phyloP scores from a whole-genome alignment of 2,797 vertebrate genomes.

The Rhincodon typus region DNA sequence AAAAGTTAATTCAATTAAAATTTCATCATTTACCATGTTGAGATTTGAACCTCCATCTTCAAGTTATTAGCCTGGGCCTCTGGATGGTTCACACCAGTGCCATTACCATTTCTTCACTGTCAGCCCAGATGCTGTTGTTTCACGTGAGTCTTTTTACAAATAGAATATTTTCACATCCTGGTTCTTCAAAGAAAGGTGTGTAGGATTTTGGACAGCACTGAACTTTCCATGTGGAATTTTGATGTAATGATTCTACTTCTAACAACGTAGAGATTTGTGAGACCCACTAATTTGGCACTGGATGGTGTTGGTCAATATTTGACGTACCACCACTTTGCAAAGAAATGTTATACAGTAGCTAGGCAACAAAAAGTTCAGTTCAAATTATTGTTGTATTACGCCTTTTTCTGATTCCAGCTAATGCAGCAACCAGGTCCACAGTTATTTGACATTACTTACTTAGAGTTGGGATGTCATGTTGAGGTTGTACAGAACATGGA shows the following conservation, averaged over 20 bases:
- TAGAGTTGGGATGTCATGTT: too few species aligned
- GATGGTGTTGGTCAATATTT: background rate
- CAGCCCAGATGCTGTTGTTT: background rate
- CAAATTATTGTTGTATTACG: too few species aligned
- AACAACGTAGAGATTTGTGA: background rate
- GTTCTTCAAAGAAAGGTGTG: background rate
- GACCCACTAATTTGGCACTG: background rate
- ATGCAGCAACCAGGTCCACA: background rate
- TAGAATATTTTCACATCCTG: too few species aligned
- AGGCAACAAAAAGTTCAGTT: background rate
- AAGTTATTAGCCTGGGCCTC: too few species aligned
- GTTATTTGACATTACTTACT: background rate
- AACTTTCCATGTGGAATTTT: background rate
- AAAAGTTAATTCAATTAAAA: too few species aligned
- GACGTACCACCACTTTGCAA: background rate
- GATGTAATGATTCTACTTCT: background rate
- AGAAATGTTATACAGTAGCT: background rate
- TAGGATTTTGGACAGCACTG: too few species aligned
- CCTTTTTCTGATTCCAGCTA: too few species aligned
- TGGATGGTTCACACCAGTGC: too few species aligned
- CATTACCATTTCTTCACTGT: too few species aligned
- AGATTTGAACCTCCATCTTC: too few species aligned
- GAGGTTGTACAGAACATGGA: too few species aligned
- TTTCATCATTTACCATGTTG: too few species aligned
- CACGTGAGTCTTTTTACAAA: background rate